Conservation (phyloP, 2,113 vertebrate species). For the Pyrgilauda ruficollis region DNA sequence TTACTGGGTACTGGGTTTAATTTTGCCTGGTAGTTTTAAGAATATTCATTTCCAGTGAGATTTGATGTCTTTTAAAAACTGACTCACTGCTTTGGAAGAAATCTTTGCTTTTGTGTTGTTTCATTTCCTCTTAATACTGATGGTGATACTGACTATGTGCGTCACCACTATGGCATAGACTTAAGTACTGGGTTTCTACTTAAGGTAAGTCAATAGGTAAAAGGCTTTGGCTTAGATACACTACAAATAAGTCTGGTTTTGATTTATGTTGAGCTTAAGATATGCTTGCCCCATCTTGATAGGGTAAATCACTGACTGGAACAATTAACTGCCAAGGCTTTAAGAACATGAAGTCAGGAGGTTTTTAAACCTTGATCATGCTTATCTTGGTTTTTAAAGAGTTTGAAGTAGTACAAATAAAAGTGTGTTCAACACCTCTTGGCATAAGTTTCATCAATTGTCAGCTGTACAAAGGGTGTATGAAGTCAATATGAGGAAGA, state of each 20-base stretch:
- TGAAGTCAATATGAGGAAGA: not conserved
- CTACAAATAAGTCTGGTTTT: not conserved
- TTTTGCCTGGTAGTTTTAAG: not conserved
- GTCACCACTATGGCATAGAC: not conserved
- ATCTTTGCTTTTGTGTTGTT: not conserved
- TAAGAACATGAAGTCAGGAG: not conserved
- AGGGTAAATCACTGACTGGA: not conserved
- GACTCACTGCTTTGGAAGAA: not conserved
- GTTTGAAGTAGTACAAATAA: not conserved
- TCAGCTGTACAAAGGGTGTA: not conserved
- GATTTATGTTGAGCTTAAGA: not conserved
- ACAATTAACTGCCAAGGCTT: not conserved
- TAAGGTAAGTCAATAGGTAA: not conserved
- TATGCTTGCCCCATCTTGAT: not conserved
- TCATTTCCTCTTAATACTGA: not conserved
- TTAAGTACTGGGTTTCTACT: not conserved
- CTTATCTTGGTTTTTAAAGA: not conserved
- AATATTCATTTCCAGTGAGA: not conserved
- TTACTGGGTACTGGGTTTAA: not conserved
- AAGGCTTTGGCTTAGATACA: not conserved
- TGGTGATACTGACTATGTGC: not conserved
- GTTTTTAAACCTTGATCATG: not conserved
- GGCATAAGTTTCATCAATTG: not conserved
- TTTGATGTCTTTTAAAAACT: not conserved
- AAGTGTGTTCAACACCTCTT: not conserved